Evolutionary conservation across 1,140 invertebrate species (phyloP).

Genomic region (Zaprionus tsacasi): DNA sequence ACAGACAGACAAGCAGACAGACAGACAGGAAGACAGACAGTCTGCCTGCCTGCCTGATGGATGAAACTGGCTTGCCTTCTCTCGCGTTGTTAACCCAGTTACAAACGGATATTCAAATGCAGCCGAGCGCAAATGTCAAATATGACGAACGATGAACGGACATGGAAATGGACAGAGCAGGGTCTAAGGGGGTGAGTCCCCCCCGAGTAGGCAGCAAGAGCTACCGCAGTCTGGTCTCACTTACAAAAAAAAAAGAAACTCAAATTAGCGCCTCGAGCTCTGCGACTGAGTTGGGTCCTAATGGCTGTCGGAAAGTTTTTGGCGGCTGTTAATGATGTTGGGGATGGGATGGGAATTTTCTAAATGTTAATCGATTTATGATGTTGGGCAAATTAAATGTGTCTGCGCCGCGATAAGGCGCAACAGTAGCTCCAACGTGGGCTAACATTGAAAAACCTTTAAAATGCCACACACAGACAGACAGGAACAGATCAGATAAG

Average conservation of each 20-base stretch:
- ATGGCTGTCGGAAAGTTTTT: conserved; percentile 78
- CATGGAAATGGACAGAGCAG: conserved; percentile 45
- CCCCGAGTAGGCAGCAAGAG: conserved; percentile 26
- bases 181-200: too few species aligned
- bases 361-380: conserved; percentile 79
- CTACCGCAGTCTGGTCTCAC: conserved; percentile 19
- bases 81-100: conserved; percentile 45
- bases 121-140: conserved; percentile 73
- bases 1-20: too few species aligned
- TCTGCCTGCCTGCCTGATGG: conserved; percentile 17
- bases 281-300: conserved; percentile 71
- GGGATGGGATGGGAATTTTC: conserved; percentile 20
- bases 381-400: conserved; percentile 70
- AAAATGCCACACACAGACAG: conserved; percentile 65
- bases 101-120: conserved; percentile 70
- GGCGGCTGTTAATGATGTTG: conserved; percentile 72
- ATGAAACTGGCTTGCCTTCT: conserved; percentile 19
- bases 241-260: conserved; percentile 52
- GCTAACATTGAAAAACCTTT: conserved; percentile 50
- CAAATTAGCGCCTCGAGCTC: conserved; percentile 70
- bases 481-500: conserved; percentile 5
- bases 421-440: conserved; percentile 53
- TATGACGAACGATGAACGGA: conserved; percentile 73
- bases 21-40: conserved; percentile 21
- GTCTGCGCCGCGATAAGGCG: conserved; percentile 62